Evolutionary conservation across 2,113 vertebrate species (phyloP), one percentile per base, ranked within the genome.

Genomic region (Myotis yumanensis): DNA sequence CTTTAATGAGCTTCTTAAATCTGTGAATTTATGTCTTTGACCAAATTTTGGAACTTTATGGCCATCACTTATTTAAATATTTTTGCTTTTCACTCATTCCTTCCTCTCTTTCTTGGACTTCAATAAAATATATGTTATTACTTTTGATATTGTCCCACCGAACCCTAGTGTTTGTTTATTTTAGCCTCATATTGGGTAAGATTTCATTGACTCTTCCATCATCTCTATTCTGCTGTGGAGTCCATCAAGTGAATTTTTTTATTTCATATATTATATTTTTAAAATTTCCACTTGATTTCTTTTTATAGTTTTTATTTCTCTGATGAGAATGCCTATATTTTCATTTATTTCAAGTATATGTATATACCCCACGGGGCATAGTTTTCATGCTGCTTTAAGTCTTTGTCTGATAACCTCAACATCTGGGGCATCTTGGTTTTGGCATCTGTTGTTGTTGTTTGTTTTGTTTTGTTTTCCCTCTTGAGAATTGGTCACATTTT

Each of bases 1-100:
- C 12, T 43, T 87, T 20, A 25, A 40, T 4, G 32, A 75, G 20
- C 46, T 73, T 80, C 30, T 81, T 52, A 57, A 72, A 48, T 40
- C 9, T 89, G n/a, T 62, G 69, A 82, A 81, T 89, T 62, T 57
- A 72, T 89, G 57, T 87, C 48, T 90, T 86, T 71, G 23, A 77
- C 12, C 51, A 91, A 82, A 30, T 87, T 83, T 46, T 22, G 73
- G 37, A 48, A 46, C 73, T 59, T 68, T 32, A 68, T 11, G 10
- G 3, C 8, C 62, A 46, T 77, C 32, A 69, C 51, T 75, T 48
- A 22, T 35, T 90, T 40, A 59, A 68, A 22, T 80, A 32, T 54
- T 62, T 83, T 88, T 87, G 15, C 80, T 9, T 46, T 51, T 15
- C 32, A 59, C 23, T 86, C 14, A 51, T 18, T 73, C 64, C 72